Percentiles rank a stretch among this genome's conserved stretches.
These are phyloP conservation scores for Oxyruncus cristatus DNA, from an alignment of 2,113 vertebrate species.

Conservation along the genomic window DNA sequence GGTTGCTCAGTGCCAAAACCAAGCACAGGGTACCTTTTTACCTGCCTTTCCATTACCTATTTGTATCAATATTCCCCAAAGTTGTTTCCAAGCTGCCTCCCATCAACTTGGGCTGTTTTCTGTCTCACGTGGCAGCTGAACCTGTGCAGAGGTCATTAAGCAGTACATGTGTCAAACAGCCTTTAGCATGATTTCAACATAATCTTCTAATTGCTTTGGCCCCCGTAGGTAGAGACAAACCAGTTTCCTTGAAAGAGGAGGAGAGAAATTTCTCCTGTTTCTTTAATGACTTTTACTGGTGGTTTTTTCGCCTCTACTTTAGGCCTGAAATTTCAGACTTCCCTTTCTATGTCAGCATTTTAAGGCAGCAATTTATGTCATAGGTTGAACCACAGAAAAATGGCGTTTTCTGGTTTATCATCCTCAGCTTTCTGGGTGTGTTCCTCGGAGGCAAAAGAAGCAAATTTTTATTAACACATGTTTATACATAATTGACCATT, in stretches of 20 bases:
- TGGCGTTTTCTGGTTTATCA: conserved; percentile 70
- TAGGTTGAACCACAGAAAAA: conserved; percentile 68
- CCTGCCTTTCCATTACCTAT: fast-evolving
- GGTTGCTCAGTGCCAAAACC: not conserved
- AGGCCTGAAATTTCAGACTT: conserved; percentile 8
- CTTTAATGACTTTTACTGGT: conserved; percentile 3
- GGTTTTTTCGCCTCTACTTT: not conserved
- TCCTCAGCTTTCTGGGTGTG: conserved; percentile 73
- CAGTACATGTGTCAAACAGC: not conserved
- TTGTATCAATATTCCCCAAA: not conserved
- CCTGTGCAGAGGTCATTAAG: conserved; percentile 7
- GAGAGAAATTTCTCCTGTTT: not conserved
- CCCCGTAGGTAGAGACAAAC: not conserved
- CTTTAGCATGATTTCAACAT: not conserved
- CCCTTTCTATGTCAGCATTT: conserved; percentile 39
- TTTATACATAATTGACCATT: conserved; percentile 81
- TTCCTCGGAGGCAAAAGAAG: conserved; percentile 77
- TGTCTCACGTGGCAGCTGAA: not conserved
- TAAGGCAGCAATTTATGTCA: conserved; percentile 73
- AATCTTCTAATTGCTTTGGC: not conserved
- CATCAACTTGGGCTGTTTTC: not conserved
- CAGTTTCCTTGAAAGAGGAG: not conserved
- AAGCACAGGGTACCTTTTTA: fast-evolving
- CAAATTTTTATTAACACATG: conserved; percentile 83
- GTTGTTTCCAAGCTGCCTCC: not conserved